A percentile compares a stretch with the other conserved stretches of the same genome.
These are phyloP conservation scores for Ornithoptera priamus DNA, from an alignment of 2,888 invertebrate genomes.

Conservation along the genomic window DNA sequence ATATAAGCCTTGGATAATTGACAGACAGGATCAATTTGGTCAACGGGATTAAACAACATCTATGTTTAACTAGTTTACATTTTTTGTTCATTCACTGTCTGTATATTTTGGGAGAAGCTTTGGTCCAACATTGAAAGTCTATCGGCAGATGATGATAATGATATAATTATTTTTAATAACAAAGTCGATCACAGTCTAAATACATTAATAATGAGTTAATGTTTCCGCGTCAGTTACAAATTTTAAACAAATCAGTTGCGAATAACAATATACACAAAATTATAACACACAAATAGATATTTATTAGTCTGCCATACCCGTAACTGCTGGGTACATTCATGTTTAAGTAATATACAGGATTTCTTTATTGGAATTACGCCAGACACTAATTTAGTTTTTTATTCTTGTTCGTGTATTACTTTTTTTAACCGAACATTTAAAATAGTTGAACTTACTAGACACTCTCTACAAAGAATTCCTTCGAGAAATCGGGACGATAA, in stretches of 20 bases:
- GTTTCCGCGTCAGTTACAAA: background rate
- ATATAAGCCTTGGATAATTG: constrained; percentile 2
- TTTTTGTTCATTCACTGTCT: background rate
- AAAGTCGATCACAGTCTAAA: no score
- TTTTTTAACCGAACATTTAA: background rate
- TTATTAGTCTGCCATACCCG: background rate
- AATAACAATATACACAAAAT: background rate
- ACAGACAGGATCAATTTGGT: background rate
- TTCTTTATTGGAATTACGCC: constrained; percentile 1
- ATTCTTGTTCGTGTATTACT: background rate
- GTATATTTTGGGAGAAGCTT: background rate
- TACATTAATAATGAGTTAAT: background rate
- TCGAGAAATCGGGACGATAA: no score
- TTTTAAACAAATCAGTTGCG: background rate
- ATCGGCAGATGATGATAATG: background rate
- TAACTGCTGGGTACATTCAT: constrained; percentile 2
- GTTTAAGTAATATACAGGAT: background rate
- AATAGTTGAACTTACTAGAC: background rate
- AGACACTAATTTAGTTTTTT: background rate
- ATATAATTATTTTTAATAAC: no score
- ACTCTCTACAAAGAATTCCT: background rate
- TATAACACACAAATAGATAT: background rate
- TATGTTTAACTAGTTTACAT: background rate
- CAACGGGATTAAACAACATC: background rate
- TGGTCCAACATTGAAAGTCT: background rate